Conservation (phyloP, 2,113 vertebrate species). For the Excalfactoria chinensis region DNA sequence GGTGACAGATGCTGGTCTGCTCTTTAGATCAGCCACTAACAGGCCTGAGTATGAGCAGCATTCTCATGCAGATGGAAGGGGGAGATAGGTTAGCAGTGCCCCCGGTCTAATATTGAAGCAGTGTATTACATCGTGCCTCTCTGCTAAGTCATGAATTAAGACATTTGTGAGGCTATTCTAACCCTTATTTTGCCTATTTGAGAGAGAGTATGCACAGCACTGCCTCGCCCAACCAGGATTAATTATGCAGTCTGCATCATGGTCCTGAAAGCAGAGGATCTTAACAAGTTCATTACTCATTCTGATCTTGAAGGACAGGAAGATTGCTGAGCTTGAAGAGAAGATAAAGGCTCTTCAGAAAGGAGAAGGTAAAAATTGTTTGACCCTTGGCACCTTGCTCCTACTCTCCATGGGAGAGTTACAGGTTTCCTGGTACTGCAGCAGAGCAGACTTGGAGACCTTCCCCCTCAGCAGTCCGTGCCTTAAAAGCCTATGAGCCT, state of each 20-base stretch:
- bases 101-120: neutral
- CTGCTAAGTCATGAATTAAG: neutral
- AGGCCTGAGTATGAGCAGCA: neutral
- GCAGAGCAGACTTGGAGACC: neutral
- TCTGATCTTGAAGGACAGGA: constrained; percentile 78
- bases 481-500: neutral
- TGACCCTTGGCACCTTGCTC: neutral
- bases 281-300: neutral
- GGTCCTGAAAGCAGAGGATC: neutral
- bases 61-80: neutral
- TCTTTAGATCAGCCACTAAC: neutral
- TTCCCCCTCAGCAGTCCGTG: neutral
- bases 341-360: constrained; percentile 74
- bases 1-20: neutral
- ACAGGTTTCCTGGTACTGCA: neutral
- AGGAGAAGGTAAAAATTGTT: constrained; percentile 69
- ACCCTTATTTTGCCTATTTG: neutral
- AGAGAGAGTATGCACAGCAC: neutral
- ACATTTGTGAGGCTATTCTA: neutral
- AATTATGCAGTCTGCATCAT: neutral
- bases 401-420: neutral
- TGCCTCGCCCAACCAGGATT: neutral
- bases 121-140: neutral
- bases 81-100: neutral
- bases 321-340: constrained; percentile 82